Base-by-base conservation (phyloP, 2,797 vertebrate species). In the Pterois miles region DNA sequence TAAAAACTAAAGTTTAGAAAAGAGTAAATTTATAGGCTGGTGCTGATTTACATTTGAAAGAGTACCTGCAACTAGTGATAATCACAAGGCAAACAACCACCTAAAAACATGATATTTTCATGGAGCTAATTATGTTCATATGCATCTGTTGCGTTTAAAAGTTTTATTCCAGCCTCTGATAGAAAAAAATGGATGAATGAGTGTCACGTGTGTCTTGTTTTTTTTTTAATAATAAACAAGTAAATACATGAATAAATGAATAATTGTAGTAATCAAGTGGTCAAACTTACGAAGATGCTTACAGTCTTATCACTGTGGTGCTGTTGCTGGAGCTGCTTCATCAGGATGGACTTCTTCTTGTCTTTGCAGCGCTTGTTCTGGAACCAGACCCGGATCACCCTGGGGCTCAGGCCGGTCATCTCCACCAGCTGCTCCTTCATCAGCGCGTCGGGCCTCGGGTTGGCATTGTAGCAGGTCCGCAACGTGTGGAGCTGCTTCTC, bases 281-380 rank as follows among this genome's bases (percentile, higher is more conserved):
- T 18, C 78, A 11, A 76, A 93, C 92, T 94, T 93, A 93, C 92
- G 86, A 93, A 93, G 86, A 92, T 87, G 80, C 97, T 96, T 92
- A 98, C 96, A 91, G 96, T 95, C 94, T 97, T 97, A 93, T 97
- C 97, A 90, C 82, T 95, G 91, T 97, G 91, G 16, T 93, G 96
- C 89, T 98, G 97, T 84, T 97, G 96, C 87, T 98, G 97, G 38
- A 97, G 94, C 91, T 98, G 96, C 86, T 98, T 99, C 95, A 98
- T 97, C 53, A 97, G 95, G 46, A 97, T 94, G 29, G 95, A 95
- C 65, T 95, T 97, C 86, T 99, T 99, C 92, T 99, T 99, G 95
- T 99, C 98, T 85, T 99, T 99, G 94, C 98, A 99, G 58, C 98
- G 96, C 86, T 99, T 99, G 95, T 99, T 99, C 94, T 99, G 98